phyloP scores from a whole-genome alignment of 53 echinoderm and acorn worm species.

The Echinometra lucunter region DNA sequence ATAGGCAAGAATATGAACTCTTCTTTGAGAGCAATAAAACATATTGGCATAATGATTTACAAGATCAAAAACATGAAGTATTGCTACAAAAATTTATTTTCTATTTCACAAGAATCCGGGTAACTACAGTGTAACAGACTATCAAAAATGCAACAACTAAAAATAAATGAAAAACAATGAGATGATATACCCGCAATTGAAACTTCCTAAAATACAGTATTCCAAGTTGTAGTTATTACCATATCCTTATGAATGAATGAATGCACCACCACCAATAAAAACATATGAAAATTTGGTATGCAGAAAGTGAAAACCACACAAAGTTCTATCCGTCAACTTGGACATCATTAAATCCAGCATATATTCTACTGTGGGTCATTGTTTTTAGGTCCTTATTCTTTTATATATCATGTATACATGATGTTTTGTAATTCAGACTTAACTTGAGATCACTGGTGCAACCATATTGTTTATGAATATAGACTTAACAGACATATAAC shows the following conservation, averaged over 20 bases:
- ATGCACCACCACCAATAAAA: not conserved
- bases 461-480: not conserved
- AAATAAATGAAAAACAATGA: not conserved
- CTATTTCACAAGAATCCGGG: not conserved
- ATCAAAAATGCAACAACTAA: not conserved
- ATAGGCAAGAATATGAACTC: conserved; percentile 11
- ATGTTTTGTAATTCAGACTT: not conserved
- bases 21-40: not conserved
- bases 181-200: not conserved
- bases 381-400: not conserved
- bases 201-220: not conserved
- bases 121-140: not conserved
- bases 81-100: not conserved
- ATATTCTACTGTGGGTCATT: not conserved
- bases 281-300: not conserved
- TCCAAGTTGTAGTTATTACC: not conserved
- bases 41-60: not conserved
- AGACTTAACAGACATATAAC: not conserved
- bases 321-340: not conserved
- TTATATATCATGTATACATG: not conserved
- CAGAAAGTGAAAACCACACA: not conserved
- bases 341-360: not conserved
- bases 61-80: not conserved
- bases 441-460: not conserved
- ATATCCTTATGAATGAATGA: not conserved